phyloP scores from a whole-genome alignment of 2,888 invertebrate species.

The Lydus trimaculatus region DNA sequence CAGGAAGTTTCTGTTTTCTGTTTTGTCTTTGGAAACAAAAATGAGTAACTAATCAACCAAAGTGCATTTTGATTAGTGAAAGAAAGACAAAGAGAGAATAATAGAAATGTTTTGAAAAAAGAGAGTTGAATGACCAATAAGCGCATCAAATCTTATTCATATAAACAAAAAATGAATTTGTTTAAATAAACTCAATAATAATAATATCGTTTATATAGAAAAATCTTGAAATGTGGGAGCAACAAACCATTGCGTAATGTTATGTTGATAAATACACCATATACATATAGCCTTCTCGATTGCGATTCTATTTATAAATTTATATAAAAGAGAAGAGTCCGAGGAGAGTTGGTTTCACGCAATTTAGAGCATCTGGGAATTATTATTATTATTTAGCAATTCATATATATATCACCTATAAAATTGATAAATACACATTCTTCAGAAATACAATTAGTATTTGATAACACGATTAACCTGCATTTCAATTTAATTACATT shows the following conservation, averaged over 20 bases:
- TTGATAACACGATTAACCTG: constrained; percentile 8
- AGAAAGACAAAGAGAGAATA: neutral
- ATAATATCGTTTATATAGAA: constrained; percentile 16
- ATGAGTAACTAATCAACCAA: neutral
- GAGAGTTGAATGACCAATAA: constrained; percentile 6
- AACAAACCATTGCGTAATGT: constrained; percentile 35
- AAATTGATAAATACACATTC: neutral
- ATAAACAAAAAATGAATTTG: constrained; percentile 33
- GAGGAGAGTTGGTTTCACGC: neutral
- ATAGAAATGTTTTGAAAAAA: neutral
- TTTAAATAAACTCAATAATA: constrained; percentile 23
- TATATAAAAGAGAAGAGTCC: neutral
- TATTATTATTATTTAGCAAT: constrained; percentile 2
- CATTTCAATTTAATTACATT: neutral
- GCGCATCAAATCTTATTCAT: constrained; percentile 4
- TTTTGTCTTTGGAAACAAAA: too few species aligned
- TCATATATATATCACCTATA: neutral
- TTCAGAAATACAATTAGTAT: neutral
- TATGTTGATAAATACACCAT: constrained; percentile 33
- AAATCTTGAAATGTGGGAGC: constrained; percentile 27
- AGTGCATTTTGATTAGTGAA: neutral
- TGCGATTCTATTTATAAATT: constrained; percentile 33
- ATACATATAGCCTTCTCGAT: constrained; percentile 25
- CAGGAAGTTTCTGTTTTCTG: too few species aligned
- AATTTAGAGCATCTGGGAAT: constrained; percentile 7